Conservation (phyloP, 2,113 vertebrate genomes). For the Planiliza haematocheilus region DNA sequence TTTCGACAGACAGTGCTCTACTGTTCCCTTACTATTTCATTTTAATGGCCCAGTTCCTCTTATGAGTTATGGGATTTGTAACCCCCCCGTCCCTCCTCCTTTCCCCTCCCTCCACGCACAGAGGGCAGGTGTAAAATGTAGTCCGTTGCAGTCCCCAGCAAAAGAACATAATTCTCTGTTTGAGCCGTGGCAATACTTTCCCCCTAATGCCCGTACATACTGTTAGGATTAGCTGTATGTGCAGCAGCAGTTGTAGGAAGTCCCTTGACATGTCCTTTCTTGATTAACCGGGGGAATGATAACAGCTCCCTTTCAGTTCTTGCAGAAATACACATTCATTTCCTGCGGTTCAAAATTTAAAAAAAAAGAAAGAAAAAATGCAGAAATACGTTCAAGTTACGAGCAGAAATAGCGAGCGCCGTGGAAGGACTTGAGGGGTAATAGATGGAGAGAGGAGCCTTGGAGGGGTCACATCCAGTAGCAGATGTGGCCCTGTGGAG, state of each 20-base stretch:
- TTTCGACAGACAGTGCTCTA: slow-evolving; percentile 60
- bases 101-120: slow-evolving; percentile 4
- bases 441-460: slow-evolving; percentile 27
- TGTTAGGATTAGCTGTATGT: slow-evolving; percentile 47
- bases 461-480: slow-evolving; percentile 51
- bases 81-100: neutral
- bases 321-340: slow-evolving; percentile 4
- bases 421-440: neutral
- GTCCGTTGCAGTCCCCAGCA: slow-evolving; percentile 12
- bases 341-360: neutral
- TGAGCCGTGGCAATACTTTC: slow-evolving; percentile 35
- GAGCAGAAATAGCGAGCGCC: neutral
- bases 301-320: slow-evolving; percentile 49
- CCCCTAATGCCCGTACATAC: slow-evolving; percentile 35
- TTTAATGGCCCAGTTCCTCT: slow-evolving; percentile 68
- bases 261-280: slow-evolving; percentile 36
- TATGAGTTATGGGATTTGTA: slow-evolving; percentile 64
- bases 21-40: slow-evolving; percentile 66
- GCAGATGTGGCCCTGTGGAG: slow-evolving; percentile 52
- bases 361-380: slow-evolving; percentile 5
- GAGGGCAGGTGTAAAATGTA: slow-evolving; percentile 67
- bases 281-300: slow-evolving; percentile 48
- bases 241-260: slow-evolving; percentile 47
- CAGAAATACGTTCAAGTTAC: slow-evolving; percentile 14
- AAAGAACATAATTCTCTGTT: slow-evolving; percentile 45